phyloP scores from a whole-genome alignment of 2,113 vertebrate genomes.

The Platysteira castanea region DNA sequence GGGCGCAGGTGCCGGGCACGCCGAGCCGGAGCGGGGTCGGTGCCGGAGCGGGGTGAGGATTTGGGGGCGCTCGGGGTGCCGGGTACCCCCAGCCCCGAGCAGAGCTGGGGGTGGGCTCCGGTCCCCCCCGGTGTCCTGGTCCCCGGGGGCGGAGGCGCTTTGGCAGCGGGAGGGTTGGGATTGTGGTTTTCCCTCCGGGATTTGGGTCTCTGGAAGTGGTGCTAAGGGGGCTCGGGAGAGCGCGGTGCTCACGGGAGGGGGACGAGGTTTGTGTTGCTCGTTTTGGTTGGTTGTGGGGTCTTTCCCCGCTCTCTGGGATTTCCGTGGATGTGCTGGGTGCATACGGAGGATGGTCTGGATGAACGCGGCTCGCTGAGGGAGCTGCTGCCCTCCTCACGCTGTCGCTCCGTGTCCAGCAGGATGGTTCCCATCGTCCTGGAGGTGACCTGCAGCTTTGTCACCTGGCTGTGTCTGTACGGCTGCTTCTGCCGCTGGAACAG shows the following conservation, averaged over 20 bases:
- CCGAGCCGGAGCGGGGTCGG: neutral
- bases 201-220: neutral
- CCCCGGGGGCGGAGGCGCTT: neutral
- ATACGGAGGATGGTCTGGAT: accelerated
- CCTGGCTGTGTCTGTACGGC: conserved; percentile 80
- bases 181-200: neutral
- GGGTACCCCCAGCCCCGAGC: neutral
- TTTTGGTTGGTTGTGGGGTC: no score
- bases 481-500: conserved; percentile 66
- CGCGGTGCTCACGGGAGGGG: accelerated
- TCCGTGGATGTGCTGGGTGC: accelerated
- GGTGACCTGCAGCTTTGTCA: conserved; percentile 68
- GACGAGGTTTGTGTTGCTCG: accelerated
- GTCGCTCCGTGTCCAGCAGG: conserved; percentile 32
- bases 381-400: neutral
- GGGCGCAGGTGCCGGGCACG: neutral
- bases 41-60: neutral
- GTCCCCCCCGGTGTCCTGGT: accelerated
- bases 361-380: accelerated
- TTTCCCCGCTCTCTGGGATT: accelerated
- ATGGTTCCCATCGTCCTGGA: conserved; percentile 53
- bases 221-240: neutral
- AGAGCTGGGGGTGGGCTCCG: neutral
- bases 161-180: neutral
- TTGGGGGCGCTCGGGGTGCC: accelerated